Percentiles rank a stretch among this genome's conserved stretches.
These are phyloP conservation scores for Onychorhynchus coronatus DNA, from an alignment of 2,113 vertebrate genomes.

Conservation along the genomic window DNA sequence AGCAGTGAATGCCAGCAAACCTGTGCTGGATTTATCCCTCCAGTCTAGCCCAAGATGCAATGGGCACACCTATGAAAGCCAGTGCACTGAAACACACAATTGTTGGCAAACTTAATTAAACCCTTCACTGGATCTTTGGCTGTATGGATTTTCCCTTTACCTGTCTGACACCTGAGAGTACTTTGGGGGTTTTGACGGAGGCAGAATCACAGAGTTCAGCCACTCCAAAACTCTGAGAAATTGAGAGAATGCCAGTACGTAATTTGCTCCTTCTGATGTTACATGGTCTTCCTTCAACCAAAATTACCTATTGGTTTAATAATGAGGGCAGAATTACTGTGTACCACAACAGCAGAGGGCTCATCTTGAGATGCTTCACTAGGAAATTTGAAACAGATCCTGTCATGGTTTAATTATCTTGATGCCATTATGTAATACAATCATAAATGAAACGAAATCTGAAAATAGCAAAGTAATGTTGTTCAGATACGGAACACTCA, in stretches of 20 bases:
- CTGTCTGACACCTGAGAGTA: not conserved
- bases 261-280: not conserved
- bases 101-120: not conserved
- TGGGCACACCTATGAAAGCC: not conserved
- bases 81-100: not conserved
- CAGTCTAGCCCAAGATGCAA: not conserved
- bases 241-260: not conserved
- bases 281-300: not conserved
- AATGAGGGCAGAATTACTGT: not conserved
- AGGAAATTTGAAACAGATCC: not conserved
- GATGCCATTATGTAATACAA: not conserved
- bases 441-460: not conserved
- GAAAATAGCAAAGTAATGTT: not conserved
- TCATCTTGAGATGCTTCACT: not conserved
- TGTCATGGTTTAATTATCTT: not conserved
- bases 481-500: not conserved
- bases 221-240: not conserved
- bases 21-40: not conserved
- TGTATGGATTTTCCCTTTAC: not conserved
- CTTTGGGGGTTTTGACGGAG: not conserved
- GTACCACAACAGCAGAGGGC: not conserved
- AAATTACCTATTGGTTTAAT: not conserved
- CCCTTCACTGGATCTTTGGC: not conserved
- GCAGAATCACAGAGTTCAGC: not conserved
- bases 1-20: not conserved